A percentile compares a stretch with the other conserved stretches of the same genome.
These are phyloP conservation scores for Sphaerophoria taeniata DNA, from an alignment of 2,888 invertebrate genomes.

Conservation along the genomic window DNA sequence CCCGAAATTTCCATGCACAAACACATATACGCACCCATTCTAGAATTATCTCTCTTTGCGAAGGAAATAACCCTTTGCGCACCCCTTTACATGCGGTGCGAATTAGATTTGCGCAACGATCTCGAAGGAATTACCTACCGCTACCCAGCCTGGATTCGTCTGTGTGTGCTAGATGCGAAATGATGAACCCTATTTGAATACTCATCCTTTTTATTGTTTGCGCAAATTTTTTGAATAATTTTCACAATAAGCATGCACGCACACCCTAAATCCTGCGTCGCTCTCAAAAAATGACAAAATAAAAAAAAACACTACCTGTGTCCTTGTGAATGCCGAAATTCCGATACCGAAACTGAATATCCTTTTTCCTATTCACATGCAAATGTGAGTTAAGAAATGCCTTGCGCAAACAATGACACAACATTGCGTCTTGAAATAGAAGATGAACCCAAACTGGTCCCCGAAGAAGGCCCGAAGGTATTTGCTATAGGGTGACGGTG, in stretches of 20 bases:
- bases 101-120: slow-evolving; percentile 67
- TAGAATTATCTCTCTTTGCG: slow-evolving; percentile 59
- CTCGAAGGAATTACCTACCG: slow-evolving; percentile 53
- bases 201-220: slow-evolving; percentile 73
- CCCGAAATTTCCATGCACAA: slow-evolving; percentile 65
- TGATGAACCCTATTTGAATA: slow-evolving; percentile 74
- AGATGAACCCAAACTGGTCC: slow-evolving; percentile 38
- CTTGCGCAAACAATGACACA: slow-evolving; percentile 54
- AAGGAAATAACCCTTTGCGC: slow-evolving; percentile 39
- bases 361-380: slow-evolving; percentile 82
- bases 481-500: slow-evolving; percentile 25
- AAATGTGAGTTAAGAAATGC: slow-evolving; percentile 77
- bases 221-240: slow-evolving; percentile 79
- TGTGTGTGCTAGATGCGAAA: slow-evolving; percentile 16
- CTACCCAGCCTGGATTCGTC: neutral
- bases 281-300: slow-evolving; percentile 76
- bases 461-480: slow-evolving; percentile 24
- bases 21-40: slow-evolving; percentile 21
- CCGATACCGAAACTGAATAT: slow-evolving; percentile 79
- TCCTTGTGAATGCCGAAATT: slow-evolving; percentile 1
- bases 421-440: slow-evolving; percentile 9
- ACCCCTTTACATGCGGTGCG: neutral
- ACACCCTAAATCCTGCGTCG: slow-evolving; percentile 77
- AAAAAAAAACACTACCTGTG: slow-evolving; percentile 59
- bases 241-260: slow-evolving; percentile 79